These are phyloP conservation scores for Cettia cetti DNA, from an alignment of 2,113 vertebrate genomes.

Conservation along the genomic window DNA sequence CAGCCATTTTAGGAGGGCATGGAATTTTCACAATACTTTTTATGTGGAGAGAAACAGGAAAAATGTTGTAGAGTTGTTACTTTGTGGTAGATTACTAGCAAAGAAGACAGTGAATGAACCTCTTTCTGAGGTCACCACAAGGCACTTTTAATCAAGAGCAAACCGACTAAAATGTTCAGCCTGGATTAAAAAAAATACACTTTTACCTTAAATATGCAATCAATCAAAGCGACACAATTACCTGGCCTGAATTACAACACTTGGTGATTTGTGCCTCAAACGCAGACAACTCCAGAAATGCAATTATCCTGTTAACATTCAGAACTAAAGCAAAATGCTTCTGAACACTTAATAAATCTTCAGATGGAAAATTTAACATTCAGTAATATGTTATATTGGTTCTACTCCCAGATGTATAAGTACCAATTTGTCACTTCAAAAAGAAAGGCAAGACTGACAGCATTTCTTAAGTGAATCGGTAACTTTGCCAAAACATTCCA, in stretches of 20 bases:
- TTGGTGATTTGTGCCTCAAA: constrained; percentile 16
- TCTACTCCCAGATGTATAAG: constrained; percentile 15
- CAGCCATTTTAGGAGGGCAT: neutral
- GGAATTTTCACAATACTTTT: neutral
- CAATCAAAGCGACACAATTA: constrained; percentile 18
- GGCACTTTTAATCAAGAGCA: constrained; percentile 33
- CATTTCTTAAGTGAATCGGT: neutral
- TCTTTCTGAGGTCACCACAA: neutral
- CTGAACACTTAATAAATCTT: constrained; percentile 44
- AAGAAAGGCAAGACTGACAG: constrained; percentile 7
- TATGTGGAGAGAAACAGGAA: fast-evolving
- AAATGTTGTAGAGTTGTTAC: neutral
- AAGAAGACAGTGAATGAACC: neutral
- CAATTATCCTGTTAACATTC: constrained; percentile 43
- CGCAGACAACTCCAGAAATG: neutral
- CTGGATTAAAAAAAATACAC: constrained; percentile 18
- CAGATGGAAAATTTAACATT: constrained; percentile 12
- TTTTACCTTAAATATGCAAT: constrained; percentile 37
- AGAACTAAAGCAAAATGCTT: constrained; percentile 36
- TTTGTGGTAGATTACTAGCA: neutral
- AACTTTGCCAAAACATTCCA: neutral
- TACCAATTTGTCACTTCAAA: constrained; percentile 37
- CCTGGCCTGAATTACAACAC: constrained; percentile 8
- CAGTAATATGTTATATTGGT: constrained; percentile 8
- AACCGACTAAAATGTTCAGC: neutral